Conservation (phyloP, 2,113 vertebrate species). For the Lutjanus erythropterus region DNA sequence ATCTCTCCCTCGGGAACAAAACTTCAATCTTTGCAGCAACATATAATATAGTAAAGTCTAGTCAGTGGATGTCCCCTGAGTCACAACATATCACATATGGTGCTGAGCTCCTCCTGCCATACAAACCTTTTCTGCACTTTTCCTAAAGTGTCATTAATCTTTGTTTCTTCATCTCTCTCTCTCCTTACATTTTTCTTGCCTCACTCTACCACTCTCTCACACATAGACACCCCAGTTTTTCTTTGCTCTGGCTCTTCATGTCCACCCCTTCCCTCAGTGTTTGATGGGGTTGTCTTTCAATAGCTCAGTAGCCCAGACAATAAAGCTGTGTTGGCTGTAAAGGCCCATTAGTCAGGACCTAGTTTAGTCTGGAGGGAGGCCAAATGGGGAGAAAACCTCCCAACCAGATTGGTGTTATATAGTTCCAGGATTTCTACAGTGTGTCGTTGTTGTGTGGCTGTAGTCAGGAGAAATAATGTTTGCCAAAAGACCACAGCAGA, state of each 20-base stretch:
- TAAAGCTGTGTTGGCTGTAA: constrained; percentile 42
- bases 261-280: constrained; percentile 5
- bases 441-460: background rate
- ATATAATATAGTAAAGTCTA: background rate
- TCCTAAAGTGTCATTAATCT: constrained; percentile 5
- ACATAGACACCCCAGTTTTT: background rate
- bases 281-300: constrained; percentile 42
- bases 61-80: background rate
- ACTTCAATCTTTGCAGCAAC: background rate
- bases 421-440: background rate
- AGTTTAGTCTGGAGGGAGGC: constrained; percentile 33
- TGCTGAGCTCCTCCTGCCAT: background rate
- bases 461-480: constrained; percentile 5
- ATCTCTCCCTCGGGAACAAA: background rate
- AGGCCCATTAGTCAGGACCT: constrained; percentile 53
- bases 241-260: background rate
- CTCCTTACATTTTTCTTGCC: no score
- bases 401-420: constrained; percentile 1
- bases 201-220: background rate
- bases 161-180: background rate
- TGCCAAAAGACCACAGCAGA: background rate
- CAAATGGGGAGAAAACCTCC: constrained; percentile 28
- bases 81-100: background rate
- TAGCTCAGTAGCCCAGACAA: constrained; percentile 28
- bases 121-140: background rate